Base-by-base conservation (phyloP, 2,113 vertebrate genomes). In the Herpetotheres cachinnans region DNA sequence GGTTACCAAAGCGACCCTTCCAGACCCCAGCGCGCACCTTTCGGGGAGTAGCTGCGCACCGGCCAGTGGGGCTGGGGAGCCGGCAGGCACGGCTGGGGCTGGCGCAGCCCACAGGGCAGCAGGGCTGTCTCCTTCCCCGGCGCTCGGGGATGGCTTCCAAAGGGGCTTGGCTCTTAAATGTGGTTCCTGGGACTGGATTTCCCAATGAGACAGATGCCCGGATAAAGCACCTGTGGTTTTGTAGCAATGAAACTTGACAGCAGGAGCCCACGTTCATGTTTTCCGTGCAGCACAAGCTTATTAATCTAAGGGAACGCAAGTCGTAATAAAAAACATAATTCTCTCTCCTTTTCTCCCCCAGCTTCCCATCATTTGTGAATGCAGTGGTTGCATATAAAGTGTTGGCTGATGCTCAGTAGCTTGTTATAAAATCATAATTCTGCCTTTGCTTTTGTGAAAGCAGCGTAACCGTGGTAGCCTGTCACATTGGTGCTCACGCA, bases 401-500 rank as follows among this genome's bases (percentile, higher is more conserved):
- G 44, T 16, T 89, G 72, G 40, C 36, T 86, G 26, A 47, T 58
- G 77, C 47, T 66, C 27, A 15, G 65, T 16, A 74, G 50, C 34
- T 32, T 7, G 1, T 77, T 73, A 21, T 5, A 58, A 84, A 72
- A 63, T 18, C 3, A 2, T 18, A 47, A 52, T 47, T 26, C 34
- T 56, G 38, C 80, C 13, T 13, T 46, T 49, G 59, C 32, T 91
- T 55, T 62, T 49, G 69, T 40, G 72, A 46, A 49, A 6, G 38
- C 40, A n/a, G 20, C 10, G 27, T 29, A 20, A 14, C 44, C 19
- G 9, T 18, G 55, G 40, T 5, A 36, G 74, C 26, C 18, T 12
- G 69, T n/a, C 36, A 4, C 6, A 2, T 24, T 16, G 34, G 17
- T 6, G 29, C 1, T 2, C 7, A 11, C 55, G 7, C 34, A 50